Evolutionary conservation across 2,888 invertebrate genomes (phyloP).

Genomic region (Euphydryas editha): DNA sequence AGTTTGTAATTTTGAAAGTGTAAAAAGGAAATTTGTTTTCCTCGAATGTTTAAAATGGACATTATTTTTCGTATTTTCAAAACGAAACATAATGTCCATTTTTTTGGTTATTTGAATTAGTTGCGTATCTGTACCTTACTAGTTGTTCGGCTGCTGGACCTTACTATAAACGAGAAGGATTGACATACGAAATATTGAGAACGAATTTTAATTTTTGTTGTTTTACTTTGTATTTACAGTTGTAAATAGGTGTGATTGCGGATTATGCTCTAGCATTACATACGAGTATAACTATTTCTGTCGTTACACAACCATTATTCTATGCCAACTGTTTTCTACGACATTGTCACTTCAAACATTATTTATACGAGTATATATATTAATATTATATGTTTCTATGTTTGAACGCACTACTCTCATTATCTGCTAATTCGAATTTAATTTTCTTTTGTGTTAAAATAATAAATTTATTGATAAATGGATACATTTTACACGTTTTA

Average conservation of each 20-base stretch:
- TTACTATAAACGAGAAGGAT: no score
- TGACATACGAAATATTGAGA: no score
- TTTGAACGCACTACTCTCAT: no score
- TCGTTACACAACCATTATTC: conserved; percentile 6
- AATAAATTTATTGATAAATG: no score
- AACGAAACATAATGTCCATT: not conserved
- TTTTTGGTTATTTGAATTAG: no score
- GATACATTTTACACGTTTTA: no score
- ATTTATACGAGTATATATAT: not conserved
- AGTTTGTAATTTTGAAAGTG: conserved; percentile 10
- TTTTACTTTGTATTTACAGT: not conserved
- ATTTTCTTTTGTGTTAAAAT: not conserved
- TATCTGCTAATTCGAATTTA: no score
- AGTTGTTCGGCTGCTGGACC: no score
- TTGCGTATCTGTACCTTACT: no score
- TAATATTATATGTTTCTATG: not conserved
- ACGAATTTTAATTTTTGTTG: not conserved
- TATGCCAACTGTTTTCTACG: conserved; percentile 16
- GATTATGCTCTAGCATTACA: conserved; percentile 2
- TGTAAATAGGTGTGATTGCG: conserved; percentile 5
- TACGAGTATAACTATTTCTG: conserved; percentile 11
- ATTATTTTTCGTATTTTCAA: not conserved
- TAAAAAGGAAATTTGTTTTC: not conserved
- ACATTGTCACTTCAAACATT: conserved; percentile 3
- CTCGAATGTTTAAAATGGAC: not conserved